These are phyloP conservation scores for Cuniculus paca DNA, from an alignment of 2,797 vertebrate species.

Conservation along the genomic window DNA sequence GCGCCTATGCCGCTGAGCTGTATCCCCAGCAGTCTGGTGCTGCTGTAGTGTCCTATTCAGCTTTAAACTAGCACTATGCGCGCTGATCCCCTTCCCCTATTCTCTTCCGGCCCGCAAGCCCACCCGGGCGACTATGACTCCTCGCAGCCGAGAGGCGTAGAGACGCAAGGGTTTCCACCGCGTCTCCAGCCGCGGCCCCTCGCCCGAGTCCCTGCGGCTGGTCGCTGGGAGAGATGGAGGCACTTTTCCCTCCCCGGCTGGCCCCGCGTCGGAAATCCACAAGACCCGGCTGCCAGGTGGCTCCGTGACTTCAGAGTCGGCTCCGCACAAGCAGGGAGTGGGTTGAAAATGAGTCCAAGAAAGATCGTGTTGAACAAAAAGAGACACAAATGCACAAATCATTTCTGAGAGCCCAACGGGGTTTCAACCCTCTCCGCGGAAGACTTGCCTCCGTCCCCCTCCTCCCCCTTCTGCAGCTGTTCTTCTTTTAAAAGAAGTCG, in stretches of 20 bases:
- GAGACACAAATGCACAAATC: conserved; percentile 61
- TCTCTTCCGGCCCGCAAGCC: background rate
- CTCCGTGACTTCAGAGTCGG: conserved; percentile 57
- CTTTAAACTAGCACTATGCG: background rate
- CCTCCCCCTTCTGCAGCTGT: conserved; percentile 81
- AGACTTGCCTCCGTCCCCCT: conserved; percentile 69
- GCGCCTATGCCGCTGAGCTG: no score
- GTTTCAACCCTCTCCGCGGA: conserved; percentile 53
- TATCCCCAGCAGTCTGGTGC: no score
- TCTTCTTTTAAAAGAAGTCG: conserved; percentile 79
- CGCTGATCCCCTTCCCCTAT: background rate
- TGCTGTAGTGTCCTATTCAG: background rate
- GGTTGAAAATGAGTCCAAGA: conserved; percentile 68
- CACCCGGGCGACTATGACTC: background rate
- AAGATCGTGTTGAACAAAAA: conserved; percentile 68
- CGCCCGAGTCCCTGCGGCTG: background rate
- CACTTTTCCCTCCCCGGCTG: background rate
- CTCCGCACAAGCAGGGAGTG: conserved; percentile 70
- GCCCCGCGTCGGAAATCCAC: conserved; percentile 70
- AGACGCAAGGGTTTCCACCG: background rate
- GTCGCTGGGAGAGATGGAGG: background rate
- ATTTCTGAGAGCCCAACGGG: conserved; percentile 60
- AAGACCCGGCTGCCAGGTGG: conserved; percentile 57
- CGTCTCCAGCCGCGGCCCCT: conserved; percentile 54
- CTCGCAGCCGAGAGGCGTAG: background rate